Evolutionary conservation across 2,888 invertebrate species (phyloP).

Genomic region (Xestoiulus laeticollis): DNA sequence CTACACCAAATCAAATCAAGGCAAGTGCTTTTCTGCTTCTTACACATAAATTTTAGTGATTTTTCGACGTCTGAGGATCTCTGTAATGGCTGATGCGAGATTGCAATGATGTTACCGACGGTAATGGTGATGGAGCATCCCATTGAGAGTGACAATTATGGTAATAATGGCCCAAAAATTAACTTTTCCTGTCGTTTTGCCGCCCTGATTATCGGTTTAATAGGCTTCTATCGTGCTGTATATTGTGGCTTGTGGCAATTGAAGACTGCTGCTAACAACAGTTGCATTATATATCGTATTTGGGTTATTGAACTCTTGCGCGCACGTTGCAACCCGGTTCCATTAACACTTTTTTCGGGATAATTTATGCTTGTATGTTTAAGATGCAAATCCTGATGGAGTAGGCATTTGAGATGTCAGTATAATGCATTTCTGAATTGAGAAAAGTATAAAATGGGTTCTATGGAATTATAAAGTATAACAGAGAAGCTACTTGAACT

Average conservation of each 20-base stretch:
- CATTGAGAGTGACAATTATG: conserved; percentile 11
- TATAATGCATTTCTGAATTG: not conserved
- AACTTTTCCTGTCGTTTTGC: conserved; percentile 10
- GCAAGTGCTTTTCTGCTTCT: conserved; percentile 18
- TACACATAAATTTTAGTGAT: conserved; percentile 26
- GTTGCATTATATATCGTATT: not conserved
- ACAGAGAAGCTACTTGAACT: too few species aligned
- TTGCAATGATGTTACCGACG: not conserved
- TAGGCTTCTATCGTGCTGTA: not conserved
- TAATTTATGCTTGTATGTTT: not conserved
- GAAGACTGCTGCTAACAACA: conserved; percentile 16
- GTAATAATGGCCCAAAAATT: conserved; percentile 17
- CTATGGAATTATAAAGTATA: too few species aligned
- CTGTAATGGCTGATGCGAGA: not conserved
- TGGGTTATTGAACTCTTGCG: not conserved
- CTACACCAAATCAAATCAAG: not conserved
- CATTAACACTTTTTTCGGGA: not conserved
- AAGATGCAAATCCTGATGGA: not conserved
- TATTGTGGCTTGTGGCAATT: not conserved
- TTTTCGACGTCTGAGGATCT: not conserved
- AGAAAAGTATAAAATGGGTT: too few species aligned
- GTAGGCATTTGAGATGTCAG: not conserved
- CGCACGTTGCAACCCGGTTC: not conserved
- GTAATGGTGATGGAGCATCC: conserved; percentile 26
- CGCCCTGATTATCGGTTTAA: conserved; percentile 1